Evolutionary conservation across 2,113 vertebrate species (phyloP).

Genomic region (Nannobrachium achirus): DNA sequence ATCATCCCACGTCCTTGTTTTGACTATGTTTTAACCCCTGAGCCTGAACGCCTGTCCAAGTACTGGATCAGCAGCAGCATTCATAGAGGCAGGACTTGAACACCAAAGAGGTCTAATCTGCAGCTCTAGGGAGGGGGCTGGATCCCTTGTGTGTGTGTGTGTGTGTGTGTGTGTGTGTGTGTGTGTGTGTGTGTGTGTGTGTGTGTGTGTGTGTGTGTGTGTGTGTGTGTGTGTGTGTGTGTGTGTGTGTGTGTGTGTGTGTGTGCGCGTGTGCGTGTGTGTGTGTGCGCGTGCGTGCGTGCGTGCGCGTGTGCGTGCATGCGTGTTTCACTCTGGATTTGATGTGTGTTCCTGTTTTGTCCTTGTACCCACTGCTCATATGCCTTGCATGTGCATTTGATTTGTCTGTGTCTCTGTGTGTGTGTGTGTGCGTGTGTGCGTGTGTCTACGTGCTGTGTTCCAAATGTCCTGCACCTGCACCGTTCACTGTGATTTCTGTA

Average conservation of each 20-base stretch:
- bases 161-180: constrained; percentile 15
- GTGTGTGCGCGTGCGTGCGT: constrained; percentile 25
- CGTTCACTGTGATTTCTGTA: constrained; percentile 84
- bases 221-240: constrained; percentile 8
- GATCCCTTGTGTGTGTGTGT: constrained; percentile 41
- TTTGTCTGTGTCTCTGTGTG: constrained; percentile 46
- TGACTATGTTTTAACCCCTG: constrained; percentile 62
- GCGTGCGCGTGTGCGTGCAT: constrained; percentile 38
- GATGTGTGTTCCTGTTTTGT: constrained; percentile 57
- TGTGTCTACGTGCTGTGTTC: constrained; percentile 41
- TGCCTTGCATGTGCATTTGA: constrained; percentile 72
- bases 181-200: constrained; percentile 27
- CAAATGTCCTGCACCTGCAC: constrained; percentile 75
- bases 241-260: constrained; percentile 34
- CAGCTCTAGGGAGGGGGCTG: constrained; percentile 52
- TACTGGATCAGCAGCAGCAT: constrained; percentile 63
- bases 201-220: constrained; percentile 13
- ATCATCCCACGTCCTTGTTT: constrained; percentile 60
- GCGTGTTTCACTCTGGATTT: constrained; percentile 34
- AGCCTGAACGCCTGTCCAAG: constrained; percentile 64
- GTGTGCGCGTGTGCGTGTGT: constrained; percentile 21
- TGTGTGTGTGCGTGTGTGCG: constrained; percentile 29
- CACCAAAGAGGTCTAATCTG: constrained; percentile 59
- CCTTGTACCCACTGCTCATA: constrained; percentile 67
- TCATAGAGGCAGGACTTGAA: constrained; percentile 59